Base-by-base conservation (phyloP, 2,888 invertebrate genomes). In the Aphidius colemani region DNA sequence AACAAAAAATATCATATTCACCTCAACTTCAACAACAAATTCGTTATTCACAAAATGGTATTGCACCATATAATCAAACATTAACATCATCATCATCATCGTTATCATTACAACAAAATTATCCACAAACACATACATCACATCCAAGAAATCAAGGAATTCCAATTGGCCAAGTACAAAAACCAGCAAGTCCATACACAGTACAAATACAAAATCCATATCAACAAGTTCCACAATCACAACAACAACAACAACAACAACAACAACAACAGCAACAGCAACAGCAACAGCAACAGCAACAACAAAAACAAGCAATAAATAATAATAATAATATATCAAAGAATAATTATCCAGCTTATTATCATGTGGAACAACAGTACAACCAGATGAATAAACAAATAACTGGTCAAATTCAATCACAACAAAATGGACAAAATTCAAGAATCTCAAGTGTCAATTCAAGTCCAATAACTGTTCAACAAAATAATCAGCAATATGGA, bases 301-400 rank as follows among this genome's bases (percentile, higher is more conserved):
- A 18, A 18, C 13, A 18, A n/a, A n/a, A n/a, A n/a, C n/a, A n/a
- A n/a, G n/a, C n/a, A n/a, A n/a, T 18, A 2, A 18, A 18, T 18
- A 18, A 18, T 18, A 18, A 18, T 18, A 18, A 18, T 18, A 18
- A 18, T 18, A 18, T 18, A 65, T 39, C 71, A 72, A 5, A 80
- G 80, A 61, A 79, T 61, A 67, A 74, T 39, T 78, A 77, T 60
- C 74, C 73, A 40, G 73, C 73, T 9, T 80, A 81, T 59, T 79
- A 82, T 66, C 80, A 81, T 39, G 45, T 80, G 43, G 81, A 82
- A 55, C 80, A 81, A 53, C 81, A 82, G 63, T 80, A 82, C 61
- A 82, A 82, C 69, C 81, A 82, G 66, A 75, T 79, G 74, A 82
- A 81, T 68, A 80, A 78, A 46, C 82, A 83, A 65, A 67, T 77